Percentiles rank a stretch among this genome's conserved stretches.
Evolutionary conservation across 2,113 vertebrate genomes (phyloP).

Genomic region (Eublepharis macularius): DNA sequence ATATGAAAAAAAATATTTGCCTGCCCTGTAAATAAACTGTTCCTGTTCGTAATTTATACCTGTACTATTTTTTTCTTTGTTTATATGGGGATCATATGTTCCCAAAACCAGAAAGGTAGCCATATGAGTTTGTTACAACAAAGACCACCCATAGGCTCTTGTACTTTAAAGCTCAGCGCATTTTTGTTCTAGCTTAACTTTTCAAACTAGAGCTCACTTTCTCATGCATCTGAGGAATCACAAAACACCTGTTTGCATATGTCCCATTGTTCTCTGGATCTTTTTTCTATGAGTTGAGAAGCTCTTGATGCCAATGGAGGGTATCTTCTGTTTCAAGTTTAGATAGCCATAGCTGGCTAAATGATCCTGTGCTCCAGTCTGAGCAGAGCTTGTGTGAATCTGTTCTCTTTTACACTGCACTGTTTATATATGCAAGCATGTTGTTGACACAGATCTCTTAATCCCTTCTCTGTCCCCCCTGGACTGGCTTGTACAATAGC

Average conservation of each 20-base stretch:
- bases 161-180: too few relatives aligned
- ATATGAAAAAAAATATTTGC: background rate
- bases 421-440: conserved; percentile 64
- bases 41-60: background rate
- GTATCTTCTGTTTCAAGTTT: background rate
- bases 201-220: too few relatives aligned
- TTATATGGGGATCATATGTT: background rate
- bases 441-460: conserved; percentile 72
- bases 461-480: conserved; percentile 71
- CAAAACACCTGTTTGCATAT: background rate
- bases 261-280: background rate
- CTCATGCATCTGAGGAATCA: too few relatives aligned
- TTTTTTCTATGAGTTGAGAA: background rate
- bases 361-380: rapidly evolving
- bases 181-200: too few relatives aligned
- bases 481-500: conserved; percentile 52
- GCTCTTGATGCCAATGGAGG: background rate
- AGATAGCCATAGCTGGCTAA: background rate
- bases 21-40: background rate
- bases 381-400: background rate
- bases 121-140: too few relatives aligned
- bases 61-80: background rate
- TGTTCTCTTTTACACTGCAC: conserved; percentile 15
- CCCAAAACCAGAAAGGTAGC: too few relatives aligned
- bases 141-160: too few relatives aligned